A percentile compares a stretch with the other conserved stretches of the same genome.
Evolutionary conservation across 2,797 vertebrate species (phyloP).

Genomic region (Mastacembelus armatus): DNA sequence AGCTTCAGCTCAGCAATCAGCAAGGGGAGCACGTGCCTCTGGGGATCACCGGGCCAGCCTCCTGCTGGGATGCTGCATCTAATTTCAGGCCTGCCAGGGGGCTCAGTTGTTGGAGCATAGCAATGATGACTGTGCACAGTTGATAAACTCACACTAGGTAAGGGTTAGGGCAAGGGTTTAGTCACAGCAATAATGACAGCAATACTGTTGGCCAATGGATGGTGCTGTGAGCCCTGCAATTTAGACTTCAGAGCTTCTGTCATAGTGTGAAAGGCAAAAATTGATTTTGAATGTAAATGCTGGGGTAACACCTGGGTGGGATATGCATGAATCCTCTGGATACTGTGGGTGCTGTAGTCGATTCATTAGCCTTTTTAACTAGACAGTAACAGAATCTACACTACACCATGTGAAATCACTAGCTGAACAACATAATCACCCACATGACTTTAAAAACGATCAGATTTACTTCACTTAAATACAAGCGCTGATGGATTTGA

Average conservation of each 20-base stretch:
- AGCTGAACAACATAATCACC: conserved; percentile 64
- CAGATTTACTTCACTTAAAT: conserved; percentile 41
- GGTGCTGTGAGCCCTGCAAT: conserved; percentile 29
- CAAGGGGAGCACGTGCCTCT: conserved; percentile 44
- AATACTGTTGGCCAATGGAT: conserved; percentile 36
- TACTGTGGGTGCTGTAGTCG: conserved; percentile 14
- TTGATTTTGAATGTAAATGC: conserved; percentile 36
- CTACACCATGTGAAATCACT: conserved; percentile 52
- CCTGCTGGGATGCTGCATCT: conserved; percentile 48
- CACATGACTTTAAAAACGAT: conserved; percentile 51
- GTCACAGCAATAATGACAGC: conserved; percentile 13
- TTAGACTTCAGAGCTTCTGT: conserved; percentile 10
- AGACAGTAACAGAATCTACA: conserved; percentile 53
- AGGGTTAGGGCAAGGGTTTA: conserved; percentile 1
- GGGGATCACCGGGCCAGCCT: conserved; percentile 38
- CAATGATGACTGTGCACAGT: conserved; percentile 7
- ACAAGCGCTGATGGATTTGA: conserved; percentile 23
- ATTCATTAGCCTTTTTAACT: conserved; percentile 52
- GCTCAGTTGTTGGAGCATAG: conserved; percentile 3
- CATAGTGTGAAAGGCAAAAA: conserved; percentile 36
- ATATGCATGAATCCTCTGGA: conserved; percentile 22
- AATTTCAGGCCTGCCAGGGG: conserved; percentile 38
- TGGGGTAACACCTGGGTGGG: conserved; percentile 39
- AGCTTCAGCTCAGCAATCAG: conserved; percentile 62
- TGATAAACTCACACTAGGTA: conserved; percentile 2